phyloP scores from a whole-genome alignment of 2,888 invertebrate species.

The Quadroppia sp. region DNA sequence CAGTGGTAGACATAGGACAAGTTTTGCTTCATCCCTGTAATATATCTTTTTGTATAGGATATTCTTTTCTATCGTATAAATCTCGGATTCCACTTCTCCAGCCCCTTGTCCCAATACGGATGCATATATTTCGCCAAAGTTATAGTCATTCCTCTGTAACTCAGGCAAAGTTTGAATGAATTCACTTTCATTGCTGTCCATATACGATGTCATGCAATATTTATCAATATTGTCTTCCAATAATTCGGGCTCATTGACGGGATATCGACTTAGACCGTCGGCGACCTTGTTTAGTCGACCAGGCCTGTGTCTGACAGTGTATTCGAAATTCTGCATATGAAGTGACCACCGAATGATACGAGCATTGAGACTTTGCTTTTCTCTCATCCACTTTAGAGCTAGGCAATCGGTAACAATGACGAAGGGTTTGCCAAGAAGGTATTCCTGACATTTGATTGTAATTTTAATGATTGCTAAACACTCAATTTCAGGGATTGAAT shows the following conservation, averaged over 20 bases:
- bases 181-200: neutral
- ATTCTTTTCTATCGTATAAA: neutral
- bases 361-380: conserved; percentile 17
- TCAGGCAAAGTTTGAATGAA: neutral
- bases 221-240: conserved; percentile 8
- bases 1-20: conserved; percentile 40
- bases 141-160: neutral
- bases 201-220: neutral
- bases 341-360: conserved; percentile 24
- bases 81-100: no score
- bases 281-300: conserved; percentile 24
- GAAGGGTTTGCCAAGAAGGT: no score
- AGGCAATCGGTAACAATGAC: conserved; percentile 20
- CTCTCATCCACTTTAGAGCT: conserved; percentile 27
- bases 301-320: neutral
- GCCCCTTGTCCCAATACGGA: no score
- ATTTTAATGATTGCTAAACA: conserved; percentile 19
- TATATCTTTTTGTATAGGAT: neutral
- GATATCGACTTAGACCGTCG: conserved; percentile 23
- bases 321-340: conserved; percentile 12
- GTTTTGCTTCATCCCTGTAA: neutral
- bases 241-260: neutral
- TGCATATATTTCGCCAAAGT: neutral
- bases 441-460: neutral
- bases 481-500: conserved; percentile 27